A percentile compares a stretch with the other conserved stretches of the same genome.
Conservation (phyloP, 2,797 vertebrate genomes). For the Coracias cyanogaster region DNA sequence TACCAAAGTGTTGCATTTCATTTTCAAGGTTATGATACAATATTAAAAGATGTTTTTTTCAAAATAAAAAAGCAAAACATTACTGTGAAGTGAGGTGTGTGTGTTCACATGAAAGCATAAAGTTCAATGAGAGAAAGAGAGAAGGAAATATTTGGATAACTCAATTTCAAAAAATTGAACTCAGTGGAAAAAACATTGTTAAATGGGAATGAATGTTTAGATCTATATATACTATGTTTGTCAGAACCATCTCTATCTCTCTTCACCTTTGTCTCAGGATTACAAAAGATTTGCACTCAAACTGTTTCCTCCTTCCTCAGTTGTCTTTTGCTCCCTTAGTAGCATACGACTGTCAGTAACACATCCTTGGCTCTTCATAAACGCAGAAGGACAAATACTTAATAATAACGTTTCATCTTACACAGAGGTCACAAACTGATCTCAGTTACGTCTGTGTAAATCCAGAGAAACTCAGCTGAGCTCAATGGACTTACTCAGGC, state of each 20-base stretch:
- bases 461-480: background rate
- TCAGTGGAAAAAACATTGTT: background rate
- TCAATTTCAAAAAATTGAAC: background rate
- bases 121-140: background rate
- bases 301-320: background rate
- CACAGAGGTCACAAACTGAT: background rate
- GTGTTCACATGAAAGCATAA: background rate
- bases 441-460: background rate
- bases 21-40: background rate
- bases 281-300: background rate
- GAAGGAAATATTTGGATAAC: background rate
- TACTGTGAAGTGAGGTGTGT: background rate
- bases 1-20: background rate
- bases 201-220: background rate
- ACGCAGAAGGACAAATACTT: background rate
- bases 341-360: background rate
- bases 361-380: background rate
- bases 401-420: background rate
- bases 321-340: background rate
- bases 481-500: conserved; percentile 3
- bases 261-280: background rate
- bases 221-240: background rate
- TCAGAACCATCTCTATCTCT: background rate
- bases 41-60: background rate
- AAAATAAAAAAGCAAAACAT: background rate